These are phyloP conservation scores for Apodemia duryi DNA, from an alignment of 2,888 invertebrate species.

Conservation along the genomic window DNA sequence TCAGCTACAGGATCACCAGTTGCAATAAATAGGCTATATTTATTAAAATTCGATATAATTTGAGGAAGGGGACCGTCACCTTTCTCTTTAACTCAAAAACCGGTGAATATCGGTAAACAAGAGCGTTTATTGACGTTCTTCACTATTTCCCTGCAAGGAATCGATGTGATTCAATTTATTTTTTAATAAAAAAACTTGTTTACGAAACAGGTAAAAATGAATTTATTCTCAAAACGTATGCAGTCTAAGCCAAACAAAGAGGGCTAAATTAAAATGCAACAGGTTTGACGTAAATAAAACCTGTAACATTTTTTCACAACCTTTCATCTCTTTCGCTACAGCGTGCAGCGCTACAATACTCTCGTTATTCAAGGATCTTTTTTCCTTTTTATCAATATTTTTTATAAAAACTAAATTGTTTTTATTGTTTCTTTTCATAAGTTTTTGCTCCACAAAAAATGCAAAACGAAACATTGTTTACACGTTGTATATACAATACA, in stretches of 20 bases:
- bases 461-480: too few species aligned
- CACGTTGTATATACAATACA: too few species aligned
- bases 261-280: slow-evolving; percentile 13
- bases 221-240: slow-evolving; percentile 3
- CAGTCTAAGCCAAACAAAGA: not conserved
- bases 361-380: slow-evolving; percentile 4
- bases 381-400: slow-evolving; percentile 3
- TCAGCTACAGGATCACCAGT: too few species aligned
- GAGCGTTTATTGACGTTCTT: too few species aligned
- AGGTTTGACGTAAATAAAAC: slow-evolving; percentile 14
- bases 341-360: not conserved
- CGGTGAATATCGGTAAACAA: too few species aligned
- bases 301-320: slow-evolving; percentile 1
- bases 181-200: not conserved
- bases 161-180: too few species aligned
- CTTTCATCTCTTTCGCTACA: slow-evolving; percentile 9
- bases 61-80: too few species aligned
- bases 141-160: too few species aligned
- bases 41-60: too few species aligned
- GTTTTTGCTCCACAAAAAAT: not conserved
- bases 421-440: not conserved
- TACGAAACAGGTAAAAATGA: not conserved
- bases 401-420: slow-evolving; percentile 1
- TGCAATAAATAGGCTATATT: too few species aligned
- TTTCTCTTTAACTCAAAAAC: too few species aligned